These are phyloP conservation scores for Sitta europaea DNA, from an alignment of 2,113 vertebrate genomes.

Conservation along the genomic window DNA sequence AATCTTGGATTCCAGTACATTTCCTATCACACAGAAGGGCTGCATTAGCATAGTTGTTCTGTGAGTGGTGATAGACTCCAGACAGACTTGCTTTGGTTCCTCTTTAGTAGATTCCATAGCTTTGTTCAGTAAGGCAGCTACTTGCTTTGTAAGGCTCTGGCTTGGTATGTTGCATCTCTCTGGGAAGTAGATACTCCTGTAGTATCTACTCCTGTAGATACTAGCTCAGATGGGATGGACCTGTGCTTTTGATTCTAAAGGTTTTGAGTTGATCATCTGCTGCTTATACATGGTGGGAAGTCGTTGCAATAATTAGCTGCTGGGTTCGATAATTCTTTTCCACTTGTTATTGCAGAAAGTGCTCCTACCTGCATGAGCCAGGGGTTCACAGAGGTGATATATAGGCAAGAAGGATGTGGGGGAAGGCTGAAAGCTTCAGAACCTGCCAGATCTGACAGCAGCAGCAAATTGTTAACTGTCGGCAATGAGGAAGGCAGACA, in stretches of 20 bases:
- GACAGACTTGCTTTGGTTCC: conserved; percentile 21
- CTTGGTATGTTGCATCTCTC: not conserved
- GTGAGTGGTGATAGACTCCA: not conserved
- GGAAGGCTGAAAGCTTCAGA: not conserved
- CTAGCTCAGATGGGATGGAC: not conserved
- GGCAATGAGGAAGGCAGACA: not conserved
- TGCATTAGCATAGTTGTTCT: conserved; percentile 17
- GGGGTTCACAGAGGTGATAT: conserved; percentile 1
- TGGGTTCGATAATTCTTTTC: conserved; percentile 33
- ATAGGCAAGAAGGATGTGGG: not conserved
- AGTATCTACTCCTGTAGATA: not conserved
- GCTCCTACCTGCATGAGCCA: not conserved
- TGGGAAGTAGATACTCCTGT: too few relatives aligned
- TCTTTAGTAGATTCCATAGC: conserved; percentile 14
- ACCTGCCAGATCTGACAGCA: not conserved
- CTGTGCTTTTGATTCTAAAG: not conserved
- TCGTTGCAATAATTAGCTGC: conserved; percentile 43
- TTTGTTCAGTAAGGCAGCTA: conserved; percentile 17
- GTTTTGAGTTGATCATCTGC: not conserved
- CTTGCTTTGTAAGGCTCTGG: not conserved
- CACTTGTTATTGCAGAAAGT: conserved; percentile 43
- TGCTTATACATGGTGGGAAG: not conserved
- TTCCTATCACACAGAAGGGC: not conserved
- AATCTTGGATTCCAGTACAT: not conserved
- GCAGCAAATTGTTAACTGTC: not conserved